These are phyloP conservation scores for Bubo blakistoni DNA, from an alignment of 2,113 vertebrate genomes.

Conservation along the genomic window DNA sequence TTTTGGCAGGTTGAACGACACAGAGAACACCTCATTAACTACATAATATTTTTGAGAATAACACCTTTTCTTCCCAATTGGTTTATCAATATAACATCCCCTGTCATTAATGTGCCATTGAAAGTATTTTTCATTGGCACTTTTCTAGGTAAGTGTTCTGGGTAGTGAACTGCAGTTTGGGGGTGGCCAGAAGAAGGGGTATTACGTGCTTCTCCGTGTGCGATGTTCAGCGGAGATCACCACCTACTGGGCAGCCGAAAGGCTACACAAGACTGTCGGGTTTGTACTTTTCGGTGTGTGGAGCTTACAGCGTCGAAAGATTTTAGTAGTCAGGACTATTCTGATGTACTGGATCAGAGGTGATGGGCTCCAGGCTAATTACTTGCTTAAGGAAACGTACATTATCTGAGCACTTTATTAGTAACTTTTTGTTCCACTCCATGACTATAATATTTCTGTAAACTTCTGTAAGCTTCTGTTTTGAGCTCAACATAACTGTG, in stretches of 20 bases:
- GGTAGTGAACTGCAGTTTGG: neutral
- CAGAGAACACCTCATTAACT: constrained; percentile 96
- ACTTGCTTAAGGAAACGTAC: neutral
- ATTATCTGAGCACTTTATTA: neutral
- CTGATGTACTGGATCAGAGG: neutral
- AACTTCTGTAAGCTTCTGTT: neutral
- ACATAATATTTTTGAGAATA: constrained; percentile 99
- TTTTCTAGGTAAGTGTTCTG: constrained; percentile 87
- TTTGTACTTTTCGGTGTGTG: neutral
- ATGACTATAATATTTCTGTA: neutral
- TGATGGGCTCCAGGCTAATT: neutral
- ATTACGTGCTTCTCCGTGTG: neutral
- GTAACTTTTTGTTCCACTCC: neutral
- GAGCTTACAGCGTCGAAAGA: neutral
- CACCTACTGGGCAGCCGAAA: neutral
- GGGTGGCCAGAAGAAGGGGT: neutral
- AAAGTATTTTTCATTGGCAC: constrained; percentile 97
- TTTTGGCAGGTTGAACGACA: constrained; percentile 90
- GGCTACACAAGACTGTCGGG: neutral
- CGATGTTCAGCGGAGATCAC: neutral
- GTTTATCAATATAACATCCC: constrained; percentile 99
- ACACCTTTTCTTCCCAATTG: constrained; percentile 98
- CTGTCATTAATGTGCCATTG: constrained; percentile 95
- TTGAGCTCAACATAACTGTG: neutral
- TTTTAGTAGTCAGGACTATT: neutral